Base-by-base conservation (phyloP, 1,140 invertebrate genomes). In the Listronotus oregonensis region DNA sequence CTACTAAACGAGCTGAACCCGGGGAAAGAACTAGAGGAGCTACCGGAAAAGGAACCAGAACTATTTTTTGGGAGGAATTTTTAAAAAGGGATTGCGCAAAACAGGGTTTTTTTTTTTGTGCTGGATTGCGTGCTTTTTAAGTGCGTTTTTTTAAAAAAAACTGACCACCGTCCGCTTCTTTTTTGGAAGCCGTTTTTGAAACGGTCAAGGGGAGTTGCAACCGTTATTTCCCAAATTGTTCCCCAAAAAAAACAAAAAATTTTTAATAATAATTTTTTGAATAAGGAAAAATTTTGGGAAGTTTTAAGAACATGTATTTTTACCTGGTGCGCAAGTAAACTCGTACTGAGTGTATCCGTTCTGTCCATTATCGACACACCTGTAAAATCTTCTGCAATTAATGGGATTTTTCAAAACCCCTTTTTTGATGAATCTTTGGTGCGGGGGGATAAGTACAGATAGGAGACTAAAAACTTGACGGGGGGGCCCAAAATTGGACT, bases 351-450 rank as follows among this genome's bases (percentile, higher is more conserved):
- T 75, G 71, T 9, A 82, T 80, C 70, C 84, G 84, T 74, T 78
- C 55, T 80, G 69, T 32, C 77, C 78, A 8, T 67, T 65, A 15
- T 49, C 34, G n/a, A 84, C 82, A 67, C 85, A 86, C 58, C 85
- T 75, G 70, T 86, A 87, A 71, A 89, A 89, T 67, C 83, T 85
- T 65, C 80, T 82, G 72, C 89, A 90, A 69, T 89, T 81, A 15
- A 80, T 78, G 54, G 77, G 73, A 67, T 87, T 12, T 79, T 79
- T 68, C 82, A 80, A 68, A 86, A 88, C 37, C 85, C 85, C n/a
- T n/a, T n/a, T 74, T 85, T 84, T 10, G 77, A 63, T 9, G 64
- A 68, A 73, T 72, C 67, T 63, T 61, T 15, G 57, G 56, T 15
- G 50, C 51, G 11, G 63, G 57, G 6, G 55, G 46, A 31, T 14